Conservation (phyloP, 1,140 invertebrate genomes). For the Anastrepha obliqua region DNA sequence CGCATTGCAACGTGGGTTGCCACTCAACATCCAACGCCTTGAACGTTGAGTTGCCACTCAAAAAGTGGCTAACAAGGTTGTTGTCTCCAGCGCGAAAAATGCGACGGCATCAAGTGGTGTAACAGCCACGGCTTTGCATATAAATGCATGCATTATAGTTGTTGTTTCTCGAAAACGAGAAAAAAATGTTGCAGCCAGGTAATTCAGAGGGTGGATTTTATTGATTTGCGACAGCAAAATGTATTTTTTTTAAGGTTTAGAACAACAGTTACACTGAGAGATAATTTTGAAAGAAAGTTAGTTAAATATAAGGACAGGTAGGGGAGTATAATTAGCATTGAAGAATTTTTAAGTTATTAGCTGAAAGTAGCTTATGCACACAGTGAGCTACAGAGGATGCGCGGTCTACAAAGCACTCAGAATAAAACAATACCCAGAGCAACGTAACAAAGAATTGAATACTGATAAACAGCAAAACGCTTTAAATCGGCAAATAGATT, state of each 20-base stretch:
- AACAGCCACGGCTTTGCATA: neutral
- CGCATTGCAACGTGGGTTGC: neutral
- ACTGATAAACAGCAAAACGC: too few species aligned
- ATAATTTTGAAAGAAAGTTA: too few species aligned
- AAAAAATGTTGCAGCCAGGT: neutral
- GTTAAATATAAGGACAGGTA: too few species aligned
- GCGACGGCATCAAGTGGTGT: neutral
- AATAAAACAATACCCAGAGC: too few species aligned
- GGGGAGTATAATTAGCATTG: too few species aligned
- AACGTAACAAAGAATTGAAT: too few species aligned
- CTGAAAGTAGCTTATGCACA: too few species aligned
- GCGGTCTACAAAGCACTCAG: too few species aligned
- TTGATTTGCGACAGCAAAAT: neutral
- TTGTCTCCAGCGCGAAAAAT: slow-evolving; percentile 3
- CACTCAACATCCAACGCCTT: slow-evolving; percentile 14
- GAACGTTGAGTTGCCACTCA: slow-evolving; percentile 41
- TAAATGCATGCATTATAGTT: neutral
- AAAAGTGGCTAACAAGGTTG: slow-evolving; percentile 41
- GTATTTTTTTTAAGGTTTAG: neutral
- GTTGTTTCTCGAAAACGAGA: neutral
- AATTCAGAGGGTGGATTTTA: slow-evolving; percentile 5
- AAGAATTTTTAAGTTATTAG: too few species aligned
- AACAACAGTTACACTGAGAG: too few species aligned
- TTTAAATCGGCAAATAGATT: too few species aligned
- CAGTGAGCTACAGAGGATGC: too few species aligned